Evolutionary conservation across 2,888 invertebrate genomes (phyloP), one percentile per base, ranked within the genome.

Genomic region (Cyclophora punctaria): DNA sequence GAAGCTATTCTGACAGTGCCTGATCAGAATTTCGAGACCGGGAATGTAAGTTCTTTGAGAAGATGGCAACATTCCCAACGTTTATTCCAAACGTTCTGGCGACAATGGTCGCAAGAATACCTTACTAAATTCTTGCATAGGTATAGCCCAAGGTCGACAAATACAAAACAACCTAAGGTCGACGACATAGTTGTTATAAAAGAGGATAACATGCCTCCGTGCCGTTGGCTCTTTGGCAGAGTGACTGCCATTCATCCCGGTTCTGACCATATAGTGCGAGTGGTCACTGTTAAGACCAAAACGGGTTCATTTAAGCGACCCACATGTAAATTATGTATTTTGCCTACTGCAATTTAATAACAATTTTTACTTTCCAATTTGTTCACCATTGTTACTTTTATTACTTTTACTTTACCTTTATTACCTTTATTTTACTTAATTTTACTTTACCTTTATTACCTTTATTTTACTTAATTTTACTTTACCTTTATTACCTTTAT

Each of bases 161-260:
- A 1, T 2, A 3, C 20, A 3, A n/a, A n/a, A 20, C 1, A 52
- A 49, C 50, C 50, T 7, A 42, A 50, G 7, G 37, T 46, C 5
- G 50, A 46, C 3, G 50, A 50, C 41, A 35, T 50, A n/a, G 50
- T 46, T 4, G 3, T 50, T 3, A 41, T 50, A 1, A 50, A 46
- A 41, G 46, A 50, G 41, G 46, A 46, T 35, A 42, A 42, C n/a
- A 7, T 34, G 7, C 35, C 34, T 33, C 34, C 41, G 34, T 34
- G 3, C 6, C 41, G 7, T 42, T 42, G 42, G 34, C 42, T 47
- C n/a, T 46, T 20, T 5, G 41, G 7, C n/a, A 34, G n/a, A 4
- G 35, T 44, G 37, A n/a, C 4, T 43, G n/a, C 34, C 3, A 2
- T 35, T 2, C 7, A 42, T 41, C 40, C 47, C 6, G 47, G 44